These are phyloP conservation scores for Drosophila erecta DNA, from an alignment of 1,140 invertebrate genomes.

Conservation along the genomic window DNA sequence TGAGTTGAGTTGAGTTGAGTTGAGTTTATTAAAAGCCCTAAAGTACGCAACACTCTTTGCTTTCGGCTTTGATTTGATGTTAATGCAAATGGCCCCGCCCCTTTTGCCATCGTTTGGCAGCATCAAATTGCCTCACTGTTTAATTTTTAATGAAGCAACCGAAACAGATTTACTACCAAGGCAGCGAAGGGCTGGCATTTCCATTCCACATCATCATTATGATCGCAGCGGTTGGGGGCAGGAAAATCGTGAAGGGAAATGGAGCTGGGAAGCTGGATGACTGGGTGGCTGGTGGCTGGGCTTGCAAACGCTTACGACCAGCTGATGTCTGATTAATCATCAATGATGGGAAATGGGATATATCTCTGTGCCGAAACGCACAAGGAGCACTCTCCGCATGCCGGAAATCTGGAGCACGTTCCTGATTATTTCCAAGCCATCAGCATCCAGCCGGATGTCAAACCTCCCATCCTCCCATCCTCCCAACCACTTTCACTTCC, in stretches of 20 bases:
- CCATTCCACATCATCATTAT: slow-evolving; percentile 28
- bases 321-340: slow-evolving; percentile 74
- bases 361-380: slow-evolving; percentile 7
- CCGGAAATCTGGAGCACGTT: slow-evolving; percentile 49
- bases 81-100: slow-evolving; percentile 64
- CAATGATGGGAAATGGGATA: slow-evolving; percentile 70
- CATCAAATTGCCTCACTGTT: slow-evolving; percentile 57
- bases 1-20: slow-evolving; percentile 20
- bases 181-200: slow-evolving; percentile 24
- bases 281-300: too few relatives aligned
- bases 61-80: slow-evolving; percentile 71
- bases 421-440: slow-evolving; percentile 56
- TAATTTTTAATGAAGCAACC: slow-evolving; percentile 73
- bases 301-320: slow-evolving; percentile 40
- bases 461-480: not conserved
- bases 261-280: not conserved
- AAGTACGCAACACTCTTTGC: slow-evolving; percentile 30
- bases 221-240: not conserved
- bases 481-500: slow-evolving; percentile 16
- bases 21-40: slow-evolving; percentile 66
- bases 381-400: not conserved
- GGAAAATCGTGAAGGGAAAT: not conserved
- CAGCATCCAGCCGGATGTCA: not conserved
- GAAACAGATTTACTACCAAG: slow-evolving; percentile 74
- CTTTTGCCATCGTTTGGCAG: not conserved